Conservation (phyloP, 2,888 invertebrate species). For the Nemotelus pantherinus region DNA sequence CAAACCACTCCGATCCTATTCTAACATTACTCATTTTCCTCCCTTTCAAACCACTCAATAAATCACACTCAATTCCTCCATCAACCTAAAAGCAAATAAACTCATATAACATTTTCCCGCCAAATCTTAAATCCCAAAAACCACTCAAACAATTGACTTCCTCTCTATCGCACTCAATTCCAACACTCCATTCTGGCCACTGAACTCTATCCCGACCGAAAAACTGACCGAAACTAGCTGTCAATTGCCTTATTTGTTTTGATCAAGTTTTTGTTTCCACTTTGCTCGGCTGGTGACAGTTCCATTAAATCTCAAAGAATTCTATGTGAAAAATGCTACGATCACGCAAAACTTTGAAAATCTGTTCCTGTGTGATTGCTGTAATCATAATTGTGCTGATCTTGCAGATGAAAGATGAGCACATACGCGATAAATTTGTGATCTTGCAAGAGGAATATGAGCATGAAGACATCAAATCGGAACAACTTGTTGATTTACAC, state of each 20-base stretch:
- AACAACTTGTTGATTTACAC: conserved; percentile 31
- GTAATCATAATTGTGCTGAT: conserved; percentile 14
- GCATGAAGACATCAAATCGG: conserved; percentile 14
- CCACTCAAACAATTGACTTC: too few species aligned
- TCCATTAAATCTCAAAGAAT: too few species aligned
- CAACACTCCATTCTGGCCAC: too few species aligned
- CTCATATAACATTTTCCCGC: too few species aligned
- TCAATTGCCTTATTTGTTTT: conserved; percentile 17
- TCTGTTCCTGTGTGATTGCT: conserved; percentile 18
- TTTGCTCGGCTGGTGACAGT: background rate
- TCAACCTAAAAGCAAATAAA: too few species aligned
- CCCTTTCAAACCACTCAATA: too few species aligned
- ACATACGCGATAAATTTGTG: conserved; percentile 16
- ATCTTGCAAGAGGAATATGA: conserved; percentile 26
- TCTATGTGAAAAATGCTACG: conserved; percentile 17
- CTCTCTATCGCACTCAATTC: too few species aligned
- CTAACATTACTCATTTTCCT: too few species aligned
- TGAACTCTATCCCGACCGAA: background rate
- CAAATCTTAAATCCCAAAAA: too few species aligned
- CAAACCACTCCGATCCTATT: too few species aligned
- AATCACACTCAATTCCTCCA: too few species aligned
- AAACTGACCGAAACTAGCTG: background rate
- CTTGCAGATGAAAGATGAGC: conserved; percentile 22
- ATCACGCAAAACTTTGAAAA: conserved; percentile 26
- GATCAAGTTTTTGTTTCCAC: conserved; percentile 14